A percentile compares a stretch with the other conserved stretches of the same genome.
These are phyloP conservation scores for Rhagologus leucostigma DNA, from an alignment of 2,113 vertebrate species.

Conservation along the genomic window DNA sequence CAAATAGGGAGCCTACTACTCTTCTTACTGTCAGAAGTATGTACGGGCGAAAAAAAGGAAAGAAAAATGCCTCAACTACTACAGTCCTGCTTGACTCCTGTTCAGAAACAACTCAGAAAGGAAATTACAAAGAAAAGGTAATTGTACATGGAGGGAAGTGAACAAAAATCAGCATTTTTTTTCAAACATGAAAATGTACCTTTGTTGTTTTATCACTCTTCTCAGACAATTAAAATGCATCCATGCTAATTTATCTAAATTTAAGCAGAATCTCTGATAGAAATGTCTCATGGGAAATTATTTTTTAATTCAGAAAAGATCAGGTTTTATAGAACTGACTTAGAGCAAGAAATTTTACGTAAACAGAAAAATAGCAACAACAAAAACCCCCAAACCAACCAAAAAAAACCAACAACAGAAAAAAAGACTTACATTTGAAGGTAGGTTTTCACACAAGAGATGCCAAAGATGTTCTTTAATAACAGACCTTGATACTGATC, in stretches of 20 bases:
- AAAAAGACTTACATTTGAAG: not conserved
- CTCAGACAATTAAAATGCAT: not conserved
- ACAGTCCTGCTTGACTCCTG: not conserved
- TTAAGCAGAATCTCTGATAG: not conserved
- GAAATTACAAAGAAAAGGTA: not conserved
- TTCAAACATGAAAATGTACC: not conserved
- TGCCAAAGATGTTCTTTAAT: not conserved
- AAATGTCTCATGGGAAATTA: not conserved
- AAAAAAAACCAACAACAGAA: not conserved
- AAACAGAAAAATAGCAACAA: not conserved
- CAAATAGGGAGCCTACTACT: not conserved
- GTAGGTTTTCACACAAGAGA: not conserved
- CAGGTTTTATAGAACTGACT: not conserved
- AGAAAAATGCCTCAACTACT: not conserved
- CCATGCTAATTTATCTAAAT: not conserved
- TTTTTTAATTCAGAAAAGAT: not conserved
- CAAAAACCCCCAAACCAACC: not conserved
- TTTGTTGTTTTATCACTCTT: not conserved
- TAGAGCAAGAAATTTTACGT: not conserved
- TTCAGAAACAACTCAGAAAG: not conserved
- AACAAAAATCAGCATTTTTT: not conserved
- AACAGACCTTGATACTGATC: not conserved
- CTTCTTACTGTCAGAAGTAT: not conserved
- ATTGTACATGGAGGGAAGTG: not conserved
- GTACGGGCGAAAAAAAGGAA: accelerated